Percentiles rank a stretch among this genome's conserved stretches.
Conservation (phyloP, 23 tunicate species). For the Halocynthia roretzi region DNA sequence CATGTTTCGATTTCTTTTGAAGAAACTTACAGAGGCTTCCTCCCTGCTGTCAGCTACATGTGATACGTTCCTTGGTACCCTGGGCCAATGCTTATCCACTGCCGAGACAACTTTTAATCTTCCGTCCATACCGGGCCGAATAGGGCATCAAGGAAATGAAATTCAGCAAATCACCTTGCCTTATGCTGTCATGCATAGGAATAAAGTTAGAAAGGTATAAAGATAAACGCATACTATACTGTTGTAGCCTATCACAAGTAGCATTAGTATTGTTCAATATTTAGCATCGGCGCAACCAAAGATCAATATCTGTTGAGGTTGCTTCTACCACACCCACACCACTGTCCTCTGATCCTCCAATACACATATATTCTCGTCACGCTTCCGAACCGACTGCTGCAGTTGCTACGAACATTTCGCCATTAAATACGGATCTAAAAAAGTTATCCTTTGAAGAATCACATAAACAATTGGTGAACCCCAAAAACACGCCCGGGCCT, state of each 20-base stretch:
- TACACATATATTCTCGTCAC: background rate
- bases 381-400: background rate
- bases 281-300: background rate
- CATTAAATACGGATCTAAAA: background rate
- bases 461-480: background rate
- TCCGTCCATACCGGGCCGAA: conserved; percentile 22
- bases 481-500: background rate
- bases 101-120: conserved; percentile 39
- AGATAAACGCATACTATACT: too few relatives aligned
- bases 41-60: conserved; percentile 69
- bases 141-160: background rate
- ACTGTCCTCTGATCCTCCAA: background rate
- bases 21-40: conserved; percentile 58
- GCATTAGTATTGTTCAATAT: background rate
- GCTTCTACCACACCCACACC: background rate
- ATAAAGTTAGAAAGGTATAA: background rate
- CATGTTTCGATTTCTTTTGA: background rate
- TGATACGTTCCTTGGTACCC: conserved; percentile 77
- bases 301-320: conserved; percentile 1
- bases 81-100: conserved; percentile 43
- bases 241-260: too few relatives aligned
- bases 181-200: too few relatives aligned
- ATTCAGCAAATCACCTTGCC: too few relatives aligned
- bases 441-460: background rate
- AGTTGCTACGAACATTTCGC: background rate